Base-by-base conservation (phyloP, 2,113 vertebrate species). In the Brachyistius frenatus region DNA sequence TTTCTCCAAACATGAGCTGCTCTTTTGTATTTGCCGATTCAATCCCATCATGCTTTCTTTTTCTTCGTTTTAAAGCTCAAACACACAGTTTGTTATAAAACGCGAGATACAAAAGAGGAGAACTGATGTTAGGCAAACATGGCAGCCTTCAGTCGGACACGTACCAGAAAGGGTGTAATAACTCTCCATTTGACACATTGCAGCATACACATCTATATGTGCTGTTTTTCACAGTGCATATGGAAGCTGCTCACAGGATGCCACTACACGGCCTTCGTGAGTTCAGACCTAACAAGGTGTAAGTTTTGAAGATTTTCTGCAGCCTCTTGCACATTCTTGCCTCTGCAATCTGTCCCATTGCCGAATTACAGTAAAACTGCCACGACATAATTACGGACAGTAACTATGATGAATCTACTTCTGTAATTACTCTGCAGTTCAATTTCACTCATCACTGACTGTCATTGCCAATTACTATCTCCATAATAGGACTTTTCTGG, bases 321-420 rank as follows among this genome's bases (percentile, higher is more conserved):
- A 23, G 35, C 11, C 3, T 30, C n/a, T 62, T 79, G 52, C 60
- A 65, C 32, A 57, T 75, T 70, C 37, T 50, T n/a, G 11, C 7
- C 55, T 44, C 64, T 56, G 31, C 54, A 47, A 55, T 78, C 74
- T 71, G 69, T 78, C 74, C 66, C 65, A 67, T 78, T 36, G 46
- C 53, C 33, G 67, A 80, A 71, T 87, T 67, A 67, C 81, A 64
- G 74, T 74, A 66, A 80, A 69, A 74, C 84, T 80, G 84, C 76
- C 94, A 93, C 94, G 84, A 93, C 91, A 91, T 91, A 80, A 87
- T 88, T 86, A 86, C 81, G 93, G 92, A 94, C 93, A 94, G 91
- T 93, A 94, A 95, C 94, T 94, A 88, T 96, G 95, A 96, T 95
- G 94, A 96, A 96, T 95, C 91, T 88, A 88, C 79, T 76, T 86